A percentile compares a stretch with the other conserved stretches of the same genome.
Evolutionary conservation across 2,797 vertebrate genomes (phyloP).

Genomic region (Tragelaphus oryx): DNA sequence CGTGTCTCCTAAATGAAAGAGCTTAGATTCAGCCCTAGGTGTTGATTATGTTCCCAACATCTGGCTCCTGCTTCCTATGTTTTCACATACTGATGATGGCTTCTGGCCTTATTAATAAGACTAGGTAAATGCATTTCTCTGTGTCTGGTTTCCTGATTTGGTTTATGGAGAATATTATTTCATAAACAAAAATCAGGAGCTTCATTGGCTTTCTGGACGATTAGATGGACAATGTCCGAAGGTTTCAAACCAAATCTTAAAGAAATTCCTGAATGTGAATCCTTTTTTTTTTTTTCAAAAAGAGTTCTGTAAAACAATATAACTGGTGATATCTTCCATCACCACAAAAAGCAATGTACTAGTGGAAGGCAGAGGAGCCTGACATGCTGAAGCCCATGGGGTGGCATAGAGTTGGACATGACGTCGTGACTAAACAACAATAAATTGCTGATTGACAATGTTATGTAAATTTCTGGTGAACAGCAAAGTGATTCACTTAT

Average conservation of each 20-base stretch:
- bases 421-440: background rate
- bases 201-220: background rate
- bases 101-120: background rate
- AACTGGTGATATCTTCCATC: background rate
- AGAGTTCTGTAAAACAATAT: background rate
- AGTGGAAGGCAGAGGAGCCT: background rate
- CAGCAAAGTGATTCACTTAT: background rate
- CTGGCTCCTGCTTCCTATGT: background rate
- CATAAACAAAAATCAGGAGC: background rate
- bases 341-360: background rate
- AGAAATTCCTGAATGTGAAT: background rate
- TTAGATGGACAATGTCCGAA: background rate
- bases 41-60: background rate
- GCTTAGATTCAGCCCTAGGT: background rate
- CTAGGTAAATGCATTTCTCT: background rate
- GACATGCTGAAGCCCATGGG: background rate
- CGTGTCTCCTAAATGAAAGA: background rate
- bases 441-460: background rate
- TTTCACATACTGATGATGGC: background rate
- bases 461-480: background rate
- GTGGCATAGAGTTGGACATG: background rate
- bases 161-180: background rate
- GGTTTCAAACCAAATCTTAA: background rate
- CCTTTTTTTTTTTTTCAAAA: background rate
- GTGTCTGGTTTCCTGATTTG: background rate